Evolutionary conservation across 1,140 invertebrate genomes (phyloP), one percentile per base, ranked within the genome.

Genomic region (Temnothorax longispinosus): DNA sequence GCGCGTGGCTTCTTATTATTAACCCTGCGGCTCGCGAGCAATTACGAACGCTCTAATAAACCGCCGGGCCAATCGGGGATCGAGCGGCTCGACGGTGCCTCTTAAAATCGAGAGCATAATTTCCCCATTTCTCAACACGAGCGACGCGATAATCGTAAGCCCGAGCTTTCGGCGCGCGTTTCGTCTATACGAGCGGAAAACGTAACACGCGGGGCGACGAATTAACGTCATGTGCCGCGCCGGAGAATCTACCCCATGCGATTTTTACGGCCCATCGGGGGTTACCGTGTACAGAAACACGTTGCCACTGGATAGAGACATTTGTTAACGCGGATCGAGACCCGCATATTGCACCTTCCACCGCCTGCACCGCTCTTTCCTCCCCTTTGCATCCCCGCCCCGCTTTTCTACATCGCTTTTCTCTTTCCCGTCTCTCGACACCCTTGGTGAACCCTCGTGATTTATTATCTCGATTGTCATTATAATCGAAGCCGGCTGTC

Each of bases 391-490:
- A 77, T 75, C 86, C 90, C 89, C 82, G 18, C 5, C 41, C 6
- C 76, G 47, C 41, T 10, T 75, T n/a, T 1, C 64, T 52, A n/a
- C 44, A n/a, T 64, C 52, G 11, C 76, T 60, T 41, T 27, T 60
- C 76, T 69, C 52, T 71, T 50, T 69, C 64, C 54, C 52, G 7
- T 77, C 58, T 77, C 56, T 54, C 72, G 67, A 75, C 88, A 62
- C 56, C 78, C 60, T 80, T 52, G 72, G 44, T 64, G 78, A 88
- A 92, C 93, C 93, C 93, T 89, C 88, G 87, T 93, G 93, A 93
- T 94, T 93, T 94, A 94, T 93, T 85, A 87, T 93, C 88, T 74
- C 91, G 92, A 94, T 94, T 93, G 93, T 93, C 92, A 93, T 94
- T 94, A 94, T 90, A 87, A 87, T 81, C 89, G 89, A 92, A 92